phyloP scores from a whole-genome alignment of 2,888 invertebrate species.

The Dusona sp. region DNA sequence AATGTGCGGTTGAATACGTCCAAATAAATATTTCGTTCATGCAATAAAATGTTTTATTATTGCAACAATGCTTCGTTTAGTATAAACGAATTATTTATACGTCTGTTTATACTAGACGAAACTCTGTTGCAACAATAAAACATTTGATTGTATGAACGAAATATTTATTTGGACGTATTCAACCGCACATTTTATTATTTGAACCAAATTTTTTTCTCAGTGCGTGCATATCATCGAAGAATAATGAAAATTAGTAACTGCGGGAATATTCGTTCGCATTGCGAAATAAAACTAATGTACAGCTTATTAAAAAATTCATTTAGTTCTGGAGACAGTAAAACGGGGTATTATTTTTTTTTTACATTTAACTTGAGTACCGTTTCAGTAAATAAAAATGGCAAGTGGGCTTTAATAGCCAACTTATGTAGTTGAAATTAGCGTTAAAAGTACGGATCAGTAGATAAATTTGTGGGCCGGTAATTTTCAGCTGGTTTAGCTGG shows the following conservation, averaged over 20 bases:
- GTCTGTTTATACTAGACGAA: too few relatives aligned
- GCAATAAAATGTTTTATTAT: too few relatives aligned
- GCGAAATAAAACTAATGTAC: neutral
- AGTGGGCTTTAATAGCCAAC: neutral
- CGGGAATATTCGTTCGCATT: neutral
- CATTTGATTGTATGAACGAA: too few relatives aligned
- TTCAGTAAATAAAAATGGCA: conserved; percentile 2
- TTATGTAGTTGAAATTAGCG: conserved; percentile 18
- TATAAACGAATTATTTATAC: too few relatives aligned
- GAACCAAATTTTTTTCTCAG: too few relatives aligned
- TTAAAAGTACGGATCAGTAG: conserved; percentile 25
- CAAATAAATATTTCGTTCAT: too few relatives aligned
- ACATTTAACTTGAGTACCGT: neutral
- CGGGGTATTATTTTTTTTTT: neutral
- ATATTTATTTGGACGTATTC: too few relatives aligned
- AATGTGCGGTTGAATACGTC: too few relatives aligned
- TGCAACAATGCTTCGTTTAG: too few relatives aligned
- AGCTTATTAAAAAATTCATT: neutral
- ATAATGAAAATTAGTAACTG: neutral
- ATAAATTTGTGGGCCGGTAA: conserved; percentile 20
- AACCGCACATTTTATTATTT: too few relatives aligned
- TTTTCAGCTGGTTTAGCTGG: conserved; percentile 39
- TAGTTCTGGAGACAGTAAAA: neutral
- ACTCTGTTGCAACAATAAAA: too few relatives aligned
- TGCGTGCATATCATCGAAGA: neutral